Evolutionary conservation across 2,888 invertebrate species (phyloP), one percentile per base, ranked within the genome.

Genomic region (Ommatoiulus sabulosus): DNA sequence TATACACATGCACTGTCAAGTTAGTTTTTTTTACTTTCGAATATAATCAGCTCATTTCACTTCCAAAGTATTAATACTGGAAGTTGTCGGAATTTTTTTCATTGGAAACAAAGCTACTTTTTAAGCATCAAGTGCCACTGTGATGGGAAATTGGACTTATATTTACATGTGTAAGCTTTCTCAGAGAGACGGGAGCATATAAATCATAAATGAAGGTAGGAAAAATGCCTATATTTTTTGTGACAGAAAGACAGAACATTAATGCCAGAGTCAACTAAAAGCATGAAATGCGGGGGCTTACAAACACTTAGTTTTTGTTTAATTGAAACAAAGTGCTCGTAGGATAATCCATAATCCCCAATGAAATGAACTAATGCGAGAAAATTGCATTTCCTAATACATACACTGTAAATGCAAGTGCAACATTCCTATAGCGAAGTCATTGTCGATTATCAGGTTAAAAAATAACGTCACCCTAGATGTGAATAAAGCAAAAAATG

Each of bases 21-120:
- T 24, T 24, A 24, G 20, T 72, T 72, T 72, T 63, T 63, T 72
- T 72, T 72, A 17, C 72, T 72, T 20, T 24, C 10, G 72, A 24
- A 72, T 72, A 72, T 72, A 72, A 72, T 72, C 72, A 72, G 72
- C 72, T 72, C 72, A 72, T 72, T 72, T 20, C 72, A 72, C 72
- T 72, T 72, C 72, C 72, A 24, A 72, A 72, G 72, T 72, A 72
- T 24, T 72, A 72, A 72, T 72, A 24, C n/a, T 72, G 24, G 20
- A 72, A 24, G 72, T 72, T 72, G 72, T 17, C 24, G 20, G 8
- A 8, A 72, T 72, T 72, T 72, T 72, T 72, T 24, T 3, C n/a
- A n/a, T n/a, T n/a, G 5, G 24, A 72, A 24, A 72, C 6, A 72
- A 72, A 72, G 24, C 57, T 1, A 57, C 17, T 57, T 57, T 57